Percentiles rank a stretch among this genome's conserved stretches.
Conservation (phyloP, 2,888 invertebrate species). For the Cheilosia scutellata region DNA sequence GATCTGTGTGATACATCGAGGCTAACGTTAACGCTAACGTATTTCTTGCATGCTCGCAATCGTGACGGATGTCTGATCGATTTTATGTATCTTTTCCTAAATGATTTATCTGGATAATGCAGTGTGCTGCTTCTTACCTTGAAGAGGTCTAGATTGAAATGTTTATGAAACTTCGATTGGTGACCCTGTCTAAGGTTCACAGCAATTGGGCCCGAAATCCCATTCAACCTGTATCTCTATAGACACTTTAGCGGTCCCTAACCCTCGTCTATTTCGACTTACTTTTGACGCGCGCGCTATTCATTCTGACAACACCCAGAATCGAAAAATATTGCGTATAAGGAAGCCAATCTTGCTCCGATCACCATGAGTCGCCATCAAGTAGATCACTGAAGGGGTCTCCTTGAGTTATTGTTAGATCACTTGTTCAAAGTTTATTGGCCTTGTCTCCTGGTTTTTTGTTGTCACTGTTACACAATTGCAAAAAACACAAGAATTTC, state of each 20-base stretch:
- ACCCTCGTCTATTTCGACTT: neutral
- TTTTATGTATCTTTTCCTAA: constrained; percentile 30
- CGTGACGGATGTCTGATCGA: constrained; percentile 65
- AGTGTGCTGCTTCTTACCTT: neutral
- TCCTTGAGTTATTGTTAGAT: constrained; percentile 52
- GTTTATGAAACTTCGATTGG: constrained; percentile 25
- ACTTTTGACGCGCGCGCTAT: constrained; percentile 8
- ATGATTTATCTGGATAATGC: neutral
- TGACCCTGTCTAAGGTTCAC: constrained; percentile 35
- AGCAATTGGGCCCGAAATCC: neutral
- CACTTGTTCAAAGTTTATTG: constrained; percentile 65
- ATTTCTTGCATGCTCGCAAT: constrained; percentile 27
- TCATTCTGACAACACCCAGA: constrained; percentile 9
- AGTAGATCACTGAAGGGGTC: constrained; percentile 50
- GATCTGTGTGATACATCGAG: constrained; percentile 44
- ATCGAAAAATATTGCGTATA: constrained; percentile 17
- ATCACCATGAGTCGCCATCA: constrained; percentile 51
- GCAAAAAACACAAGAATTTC: constrained; percentile 48
- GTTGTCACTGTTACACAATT: neutral
- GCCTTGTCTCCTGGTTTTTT: constrained; percentile 59
- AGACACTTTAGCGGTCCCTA: constrained; percentile 17
- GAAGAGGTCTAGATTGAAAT: constrained; percentile 26
- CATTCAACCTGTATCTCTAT: constrained; percentile 3
- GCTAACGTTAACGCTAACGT: constrained; percentile 15
- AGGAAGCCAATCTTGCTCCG: constrained; percentile 51